Percentiles rank a stretch among this genome's conserved stretches.
phyloP scores from a whole-genome alignment of 2,888 invertebrate species.

The Ophonus ardosiacus region DNA sequence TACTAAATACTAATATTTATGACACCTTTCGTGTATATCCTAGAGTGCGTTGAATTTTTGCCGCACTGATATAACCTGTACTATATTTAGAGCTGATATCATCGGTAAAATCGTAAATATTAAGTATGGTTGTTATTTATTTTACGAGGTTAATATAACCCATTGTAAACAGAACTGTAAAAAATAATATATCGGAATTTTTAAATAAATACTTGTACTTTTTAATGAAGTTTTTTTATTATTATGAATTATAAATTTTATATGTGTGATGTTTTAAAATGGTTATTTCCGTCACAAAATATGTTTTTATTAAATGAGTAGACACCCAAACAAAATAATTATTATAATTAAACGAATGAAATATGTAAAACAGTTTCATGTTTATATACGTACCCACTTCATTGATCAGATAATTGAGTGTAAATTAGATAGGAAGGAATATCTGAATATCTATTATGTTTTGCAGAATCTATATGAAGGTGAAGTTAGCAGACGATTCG shows the following conservation, averaged over 20 bases:
- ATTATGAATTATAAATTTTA: too few relatives aligned
- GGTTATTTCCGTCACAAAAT: neutral
- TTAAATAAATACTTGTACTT: neutral
- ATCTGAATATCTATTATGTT: conserved; percentile 21
- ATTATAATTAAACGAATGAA: conserved; percentile 2
- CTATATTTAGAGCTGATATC: conserved; percentile 38
- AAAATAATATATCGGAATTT: neutral
- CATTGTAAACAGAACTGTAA: neutral
- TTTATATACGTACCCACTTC: neutral
- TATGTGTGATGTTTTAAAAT: neutral
- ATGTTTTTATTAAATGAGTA: neutral
- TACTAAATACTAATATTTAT: conserved; percentile 46
- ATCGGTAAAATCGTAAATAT: neutral
- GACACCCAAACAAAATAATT: conserved; percentile 8
- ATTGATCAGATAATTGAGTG: conserved; percentile 27
- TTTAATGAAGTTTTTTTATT: neutral
- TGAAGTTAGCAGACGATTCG: too few relatives aligned
- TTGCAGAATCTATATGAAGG: neutral
- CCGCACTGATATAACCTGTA: neutral
- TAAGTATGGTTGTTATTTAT: neutral
- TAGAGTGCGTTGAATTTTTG: conserved; percentile 34
- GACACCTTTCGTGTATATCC: conserved; percentile 19
- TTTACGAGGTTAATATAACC: neutral
- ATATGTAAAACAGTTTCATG: conserved; percentile 11
- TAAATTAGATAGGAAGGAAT: conserved; percentile 34